Evolutionary conservation across 2,797 vertebrate genomes (phyloP).

Genomic region (Alectoris magna): DNA sequence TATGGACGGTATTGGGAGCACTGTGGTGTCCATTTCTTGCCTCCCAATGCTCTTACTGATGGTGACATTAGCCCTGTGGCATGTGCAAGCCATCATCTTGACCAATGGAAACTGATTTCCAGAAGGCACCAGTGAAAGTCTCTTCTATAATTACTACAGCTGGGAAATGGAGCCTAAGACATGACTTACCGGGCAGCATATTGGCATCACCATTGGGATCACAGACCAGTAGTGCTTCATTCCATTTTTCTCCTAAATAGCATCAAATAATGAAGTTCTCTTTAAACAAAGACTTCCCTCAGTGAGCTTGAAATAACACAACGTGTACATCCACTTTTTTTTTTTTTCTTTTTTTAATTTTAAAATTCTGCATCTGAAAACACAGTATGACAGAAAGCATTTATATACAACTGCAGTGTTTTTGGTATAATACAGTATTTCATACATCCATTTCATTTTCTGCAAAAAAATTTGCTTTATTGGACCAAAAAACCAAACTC

Average conservation of each 20-base stretch:
- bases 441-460: constrained; percentile 83
- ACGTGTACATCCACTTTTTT: constrained; percentile 3
- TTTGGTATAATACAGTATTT: constrained; percentile 87
- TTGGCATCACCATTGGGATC: background rate
- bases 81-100: accelerated
- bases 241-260: background rate
- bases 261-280: background rate
- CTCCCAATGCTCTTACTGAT: accelerated
- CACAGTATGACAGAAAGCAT: constrained; percentile 90
- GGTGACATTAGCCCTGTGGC: accelerated
- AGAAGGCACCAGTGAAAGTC: accelerated
- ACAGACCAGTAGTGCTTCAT: accelerated
- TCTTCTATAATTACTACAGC: accelerated
- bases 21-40: background rate
- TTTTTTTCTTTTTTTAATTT: constrained; percentile 77
- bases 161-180: background rate
- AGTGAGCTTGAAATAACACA: background rate
- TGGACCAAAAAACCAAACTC: constrained; percentile 84
- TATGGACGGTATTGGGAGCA: background rate
- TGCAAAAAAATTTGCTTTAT: constrained; percentile 83
- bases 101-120: background rate
- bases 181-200: accelerated
- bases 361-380: constrained; percentile 86
- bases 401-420: constrained; percentile 92
- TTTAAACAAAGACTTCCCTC: background rate